These are phyloP conservation scores for Laticauda colubrina DNA, from an alignment of 2,113 vertebrate genomes.

Conservation along the genomic window DNA sequence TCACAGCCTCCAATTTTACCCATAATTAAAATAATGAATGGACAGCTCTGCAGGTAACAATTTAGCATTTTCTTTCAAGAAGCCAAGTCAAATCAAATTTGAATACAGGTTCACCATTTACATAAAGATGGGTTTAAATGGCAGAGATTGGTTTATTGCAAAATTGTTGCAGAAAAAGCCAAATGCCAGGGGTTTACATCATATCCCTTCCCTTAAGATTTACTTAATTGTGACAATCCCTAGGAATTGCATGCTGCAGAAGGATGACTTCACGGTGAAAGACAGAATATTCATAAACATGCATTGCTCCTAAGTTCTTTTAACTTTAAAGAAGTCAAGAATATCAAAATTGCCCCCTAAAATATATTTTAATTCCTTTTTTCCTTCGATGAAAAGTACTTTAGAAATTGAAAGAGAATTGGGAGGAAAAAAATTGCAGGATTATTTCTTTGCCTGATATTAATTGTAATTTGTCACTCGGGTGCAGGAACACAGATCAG, in stretches of 20 bases:
- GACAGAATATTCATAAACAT: not conserved
- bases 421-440: not conserved
- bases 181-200: not conserved
- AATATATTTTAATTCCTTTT: not conserved
- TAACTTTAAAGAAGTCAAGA: not conserved
- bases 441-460: not conserved
- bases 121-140: not conserved
- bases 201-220: not conserved
- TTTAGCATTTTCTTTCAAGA: not conserved
- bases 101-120: not conserved
- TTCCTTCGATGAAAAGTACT: not conserved
- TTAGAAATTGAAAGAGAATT: not conserved
- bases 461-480: not conserved
- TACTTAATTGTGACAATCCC: not conserved
- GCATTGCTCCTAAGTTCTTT: not conserved
- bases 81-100: not conserved
- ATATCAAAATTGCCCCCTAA: not conserved
- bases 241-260: not conserved
- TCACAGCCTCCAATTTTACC: conserved; percentile 40
- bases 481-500: not conserved
- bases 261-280: not conserved
- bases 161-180: not conserved
- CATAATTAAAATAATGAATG: not conserved
- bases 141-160: not conserved
- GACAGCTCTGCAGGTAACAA: conserved; percentile 11